Evolutionary conservation across 2,113 vertebrate genomes (phyloP).

Genomic region (Heloderma charlesbogerti): DNA sequence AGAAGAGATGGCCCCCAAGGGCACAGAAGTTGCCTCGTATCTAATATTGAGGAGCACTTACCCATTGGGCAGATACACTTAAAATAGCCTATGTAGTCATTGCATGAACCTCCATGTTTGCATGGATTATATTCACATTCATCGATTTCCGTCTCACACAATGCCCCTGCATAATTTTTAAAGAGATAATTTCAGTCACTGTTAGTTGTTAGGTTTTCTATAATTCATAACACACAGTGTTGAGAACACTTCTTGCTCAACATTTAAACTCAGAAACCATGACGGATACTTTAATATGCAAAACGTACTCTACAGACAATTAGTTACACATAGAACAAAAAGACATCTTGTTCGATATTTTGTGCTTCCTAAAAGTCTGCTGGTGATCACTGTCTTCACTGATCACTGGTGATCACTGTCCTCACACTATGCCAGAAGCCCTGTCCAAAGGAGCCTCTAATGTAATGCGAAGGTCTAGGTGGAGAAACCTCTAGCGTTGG

Average conservation of each 20-base stretch:
- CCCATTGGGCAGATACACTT: slow-evolving; percentile 82
- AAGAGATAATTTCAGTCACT: background rate
- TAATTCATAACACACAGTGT: accelerated
- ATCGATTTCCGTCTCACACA: slow-evolving; percentile 78
- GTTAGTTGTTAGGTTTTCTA: background rate
- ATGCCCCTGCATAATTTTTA: slow-evolving; percentile 68
- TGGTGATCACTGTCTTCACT: background rate
- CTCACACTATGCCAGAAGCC: background rate
- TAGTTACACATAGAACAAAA: background rate
- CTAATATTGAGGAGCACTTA: slow-evolving; percentile 52
- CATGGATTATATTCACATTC: slow-evolving; percentile 79
- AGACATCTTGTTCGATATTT: background rate
- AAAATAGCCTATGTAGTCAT: slow-evolving; percentile 72
- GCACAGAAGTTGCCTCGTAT: background rate
- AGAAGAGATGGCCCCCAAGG: background rate
- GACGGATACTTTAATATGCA: background rate
- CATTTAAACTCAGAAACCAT: background rate
- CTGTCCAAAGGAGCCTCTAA: background rate
- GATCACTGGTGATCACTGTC: no score
- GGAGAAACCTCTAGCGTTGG: background rate
- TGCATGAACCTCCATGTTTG: slow-evolving; percentile 81
- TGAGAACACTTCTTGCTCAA: background rate
- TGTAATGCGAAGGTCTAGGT: background rate
- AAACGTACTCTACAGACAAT: background rate
- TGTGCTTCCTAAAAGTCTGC: background rate